These are phyloP conservation scores for Trachurus trachurus DNA, from an alignment of 2,797 vertebrate species.

Conservation along the genomic window DNA sequence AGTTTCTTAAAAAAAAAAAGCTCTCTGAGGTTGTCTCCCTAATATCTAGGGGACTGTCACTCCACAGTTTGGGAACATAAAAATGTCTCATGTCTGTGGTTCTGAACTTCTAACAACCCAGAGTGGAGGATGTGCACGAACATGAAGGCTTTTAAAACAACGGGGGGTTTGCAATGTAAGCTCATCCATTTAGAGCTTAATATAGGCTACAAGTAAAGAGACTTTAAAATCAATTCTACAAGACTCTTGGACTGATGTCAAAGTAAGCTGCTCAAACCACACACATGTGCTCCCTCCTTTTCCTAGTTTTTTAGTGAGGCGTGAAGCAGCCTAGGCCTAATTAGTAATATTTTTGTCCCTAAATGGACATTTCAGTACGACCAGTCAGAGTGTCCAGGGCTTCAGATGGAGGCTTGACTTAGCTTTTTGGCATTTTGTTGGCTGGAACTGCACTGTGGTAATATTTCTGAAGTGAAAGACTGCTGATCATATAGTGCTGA, in stretches of 20 bases:
- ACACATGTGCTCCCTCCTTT: not conserved
- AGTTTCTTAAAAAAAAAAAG: slow-evolving; percentile 19
- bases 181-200: slow-evolving; percentile 36
- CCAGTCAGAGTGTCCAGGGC: slow-evolving; percentile 32
- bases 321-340: slow-evolving; percentile 10
- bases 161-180: slow-evolving; percentile 18
- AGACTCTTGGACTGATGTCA: slow-evolving; percentile 12
- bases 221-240: slow-evolving; percentile 38
- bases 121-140: slow-evolving; percentile 37
- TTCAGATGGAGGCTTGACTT: slow-evolving; percentile 38
- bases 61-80: slow-evolving; percentile 34
- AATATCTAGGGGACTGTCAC: not conserved
- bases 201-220: slow-evolving; percentile 18
- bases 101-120: slow-evolving; percentile 35
- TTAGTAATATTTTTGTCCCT: slow-evolving; percentile 11
- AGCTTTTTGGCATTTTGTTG: slow-evolving; percentile 39
- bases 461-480: slow-evolving; percentile 34
- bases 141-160: slow-evolving; percentile 52
- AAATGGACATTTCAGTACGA: slow-evolving; percentile 39
- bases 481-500: slow-evolving; percentile 6
- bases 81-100: slow-evolving; percentile 24
- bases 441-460: not conserved
- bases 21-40: not conserved
- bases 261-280: slow-evolving; percentile 24
- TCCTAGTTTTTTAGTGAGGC: slow-evolving; percentile 38